Base-by-base conservation (phyloP, 2,888 invertebrate genomes). In the Anthophora plumipes region DNA sequence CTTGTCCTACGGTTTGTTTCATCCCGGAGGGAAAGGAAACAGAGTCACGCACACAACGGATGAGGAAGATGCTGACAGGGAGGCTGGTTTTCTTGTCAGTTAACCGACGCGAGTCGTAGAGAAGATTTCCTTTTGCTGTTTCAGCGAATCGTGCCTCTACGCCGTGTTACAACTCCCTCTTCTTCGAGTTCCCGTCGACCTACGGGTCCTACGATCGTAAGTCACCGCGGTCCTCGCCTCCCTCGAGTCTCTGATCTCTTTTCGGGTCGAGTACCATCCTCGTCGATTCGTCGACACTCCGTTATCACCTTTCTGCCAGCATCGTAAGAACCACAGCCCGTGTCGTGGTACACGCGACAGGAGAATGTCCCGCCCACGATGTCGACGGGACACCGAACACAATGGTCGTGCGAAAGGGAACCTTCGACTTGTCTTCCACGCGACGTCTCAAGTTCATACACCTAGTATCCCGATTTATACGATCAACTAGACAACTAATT, bases 91-190 rank as follows among this genome's bases (percentile, higher is more conserved):
- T 43, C 68, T 55, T 59, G 76, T 84, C 85, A 60, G 69, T 80
- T 72, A 48, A 4, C 59, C 39, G 31, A 39, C 31, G 2, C 22
- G n/a, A n/a, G 25, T 72, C 69, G 20, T 63, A 8, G 31, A 77
- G 25, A 78, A 64, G 69, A 78, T 77, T 74, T 68, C 57, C 61
- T 74, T 52, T 25, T 68, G 85, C 85, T 72, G 85, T 17, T 74
- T 87, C 85, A 85, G 85, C 87, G 52, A 66, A 85, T 87, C 82
- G 81, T 86, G 84, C 74, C 64, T 66, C 68, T 71, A 20, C 74
- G 73, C 67, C 61, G 81, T 66, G 72, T 72, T 67, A 61, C 71
- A 52, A 72, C 63, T 55, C 57, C 54, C 66, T 50, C 31, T 75
- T 74, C 64, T 52, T 60, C 39, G 57, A 57, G 55, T 57, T 66